Evolutionary conservation across 2,797 vertebrate species (phyloP).

Genomic region (Ispidina lecontei): DNA sequence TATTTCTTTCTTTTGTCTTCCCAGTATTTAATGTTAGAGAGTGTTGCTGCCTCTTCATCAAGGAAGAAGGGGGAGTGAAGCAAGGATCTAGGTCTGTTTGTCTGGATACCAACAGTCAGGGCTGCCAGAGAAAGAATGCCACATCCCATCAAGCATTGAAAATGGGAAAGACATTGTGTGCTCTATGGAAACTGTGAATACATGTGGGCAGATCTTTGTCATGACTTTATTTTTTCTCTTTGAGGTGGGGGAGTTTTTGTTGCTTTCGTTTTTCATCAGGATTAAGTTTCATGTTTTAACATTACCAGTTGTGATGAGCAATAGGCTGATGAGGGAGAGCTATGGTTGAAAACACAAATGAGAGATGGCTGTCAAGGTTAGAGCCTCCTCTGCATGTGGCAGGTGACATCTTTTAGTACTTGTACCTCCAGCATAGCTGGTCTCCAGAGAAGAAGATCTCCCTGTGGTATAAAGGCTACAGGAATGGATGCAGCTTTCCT

Average conservation of each 20-base stretch:
- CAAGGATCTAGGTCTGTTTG: neutral
- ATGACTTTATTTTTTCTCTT: too few species aligned
- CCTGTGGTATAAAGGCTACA: neutral
- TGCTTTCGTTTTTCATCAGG: neutral
- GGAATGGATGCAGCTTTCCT: neutral
- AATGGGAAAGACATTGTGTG: neutral
- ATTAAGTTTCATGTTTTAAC: neutral
- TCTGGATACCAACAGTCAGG: neutral
- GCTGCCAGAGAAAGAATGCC: neutral
- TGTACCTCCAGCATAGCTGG: neutral
- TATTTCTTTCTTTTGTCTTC: constrained; percentile 10
- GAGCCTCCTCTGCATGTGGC: neutral
- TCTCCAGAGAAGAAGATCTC: neutral
- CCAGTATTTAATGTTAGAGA: neutral
- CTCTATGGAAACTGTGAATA: neutral
- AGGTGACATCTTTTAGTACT: neutral
- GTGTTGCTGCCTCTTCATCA: neutral
- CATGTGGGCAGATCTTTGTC: neutral
- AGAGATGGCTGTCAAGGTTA: neutral
- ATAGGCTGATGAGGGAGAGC: neutral
- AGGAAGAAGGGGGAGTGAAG: neutral
- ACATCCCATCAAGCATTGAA: neutral
- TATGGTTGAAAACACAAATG: neutral
- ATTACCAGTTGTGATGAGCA: neutral
- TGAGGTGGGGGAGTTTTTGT: neutral